Evolutionary conservation across 2,797 vertebrate species (phyloP), one percentile per base, ranked within the genome.

Genomic region (Smutsia gigantea): DNA sequence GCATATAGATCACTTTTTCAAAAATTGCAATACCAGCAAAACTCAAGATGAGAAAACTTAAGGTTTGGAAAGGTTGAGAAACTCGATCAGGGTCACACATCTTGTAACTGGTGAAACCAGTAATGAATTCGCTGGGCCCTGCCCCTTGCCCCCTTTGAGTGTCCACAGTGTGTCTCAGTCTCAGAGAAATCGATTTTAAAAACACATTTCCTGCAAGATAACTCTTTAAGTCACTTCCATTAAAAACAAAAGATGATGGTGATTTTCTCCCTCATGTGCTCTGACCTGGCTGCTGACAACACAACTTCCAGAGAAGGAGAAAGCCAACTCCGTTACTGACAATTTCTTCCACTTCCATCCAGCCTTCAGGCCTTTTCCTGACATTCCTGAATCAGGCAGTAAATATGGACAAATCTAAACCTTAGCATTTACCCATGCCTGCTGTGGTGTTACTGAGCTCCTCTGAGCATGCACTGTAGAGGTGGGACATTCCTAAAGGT

Each of bases 181-280:
- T 37, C n/a, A 81, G n/a, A 75, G 25, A 97, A 7, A 92, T 79
- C 25, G 46, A 46, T 57, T 61, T 97, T 93, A 82, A 85, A 94
- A 84, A 74, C 46, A 29, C 0, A 3, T 51, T 88, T 91, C 46
- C 77, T 85, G 14, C 61, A 77, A 93, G 59, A 29, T 64, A 42
- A 84, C 71, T 81, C 49, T 79, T 77, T 77, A 90, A 74, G 55
- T 53, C n/a, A 77, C 68, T 81, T 64, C 78, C 75, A 78, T 66
- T 66, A 69, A 87, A 71, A 93, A 84, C 34, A 69, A 93, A 59
- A 75, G 37, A 42, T 2, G 1, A 21, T 21, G 39, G 17, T 88
- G 39, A 46, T 84, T 34, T 92, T 82, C 72, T 86, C 4, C 0
- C 10, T 37, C 0, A 0, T 23, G 18, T 27, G 27, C 55, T 94